Evolutionary conservation across 2,888 invertebrate genomes (phyloP), one percentile per base, ranked within the genome.

Genomic region (Hyposoter dolosus): DNA sequence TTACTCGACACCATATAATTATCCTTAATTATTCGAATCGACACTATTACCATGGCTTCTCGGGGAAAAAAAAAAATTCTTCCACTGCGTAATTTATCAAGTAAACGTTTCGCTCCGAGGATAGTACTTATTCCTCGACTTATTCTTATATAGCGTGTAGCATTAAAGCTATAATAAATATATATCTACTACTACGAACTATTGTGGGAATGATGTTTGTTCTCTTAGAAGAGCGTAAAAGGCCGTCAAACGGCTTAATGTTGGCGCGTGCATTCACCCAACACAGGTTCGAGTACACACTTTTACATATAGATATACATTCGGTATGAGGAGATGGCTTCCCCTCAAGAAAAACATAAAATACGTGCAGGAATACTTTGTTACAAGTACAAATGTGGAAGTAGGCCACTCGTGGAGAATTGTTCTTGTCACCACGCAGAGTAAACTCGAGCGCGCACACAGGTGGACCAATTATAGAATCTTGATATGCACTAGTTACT

Each of bases 401-500:
- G 84, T 90, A 89, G 91, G 91, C 89, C 90, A 90, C 79, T 83
- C 88, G 89, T 88, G 88, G 90, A 89, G 77, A 83, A 68, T 69
- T 65, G 85, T 88, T 86, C 63, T 89, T 88, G 87, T 89, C 89
- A 88, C 87, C 89, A 84, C 83, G 75, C 78, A 28, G 88, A 82
- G 76, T 79, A 85, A 78, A 66, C 78, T 68, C 53, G 76, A 50
- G 40, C 35, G 10, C 32, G 17, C 35, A 56, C 68, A 76, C 50
- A 60, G 60, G 40, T 81, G 60, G 56, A 56, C 68, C 84, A 88
- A 89, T 88, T 88, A 87, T 83, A 82, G 85, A 87, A 86, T 83
- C 85, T 80, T 80, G 89, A 88, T 84, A 89, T 88, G 92, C 90
- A 90, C 92, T 91, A 91, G 86, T 92, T 92, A 84, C 81, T 87